These are phyloP conservation scores for Seriola dumerili DNA, from an alignment of 2,113 vertebrate genomes.

Conservation along the genomic window DNA sequence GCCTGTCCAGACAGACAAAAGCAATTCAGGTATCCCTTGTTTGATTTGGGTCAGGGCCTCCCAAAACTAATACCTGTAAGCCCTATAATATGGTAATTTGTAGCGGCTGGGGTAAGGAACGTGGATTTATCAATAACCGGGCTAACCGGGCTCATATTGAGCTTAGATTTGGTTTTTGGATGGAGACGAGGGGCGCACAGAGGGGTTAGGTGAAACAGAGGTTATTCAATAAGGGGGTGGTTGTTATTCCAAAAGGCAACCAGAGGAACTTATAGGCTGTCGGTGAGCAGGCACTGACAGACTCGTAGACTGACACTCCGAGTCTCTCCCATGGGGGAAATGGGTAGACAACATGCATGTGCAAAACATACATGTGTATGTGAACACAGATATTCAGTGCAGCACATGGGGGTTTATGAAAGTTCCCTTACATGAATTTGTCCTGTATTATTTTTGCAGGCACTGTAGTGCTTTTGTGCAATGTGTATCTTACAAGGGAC, in stretches of 20 bases:
- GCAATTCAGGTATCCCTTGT: constrained; percentile 62
- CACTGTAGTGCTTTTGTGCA: not conserved
- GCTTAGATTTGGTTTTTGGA: constrained; percentile 71
- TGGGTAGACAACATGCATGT: constrained; percentile 68
- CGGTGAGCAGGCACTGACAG: constrained; percentile 83
- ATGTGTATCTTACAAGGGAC: not conserved
- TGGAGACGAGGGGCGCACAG: constrained; percentile 62
- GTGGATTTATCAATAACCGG: constrained; percentile 77
- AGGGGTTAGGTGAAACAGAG: constrained; percentile 75
- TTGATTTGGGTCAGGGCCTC: constrained; percentile 77
- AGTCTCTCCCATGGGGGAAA: constrained; percentile 69
- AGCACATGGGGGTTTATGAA: constrained; percentile 20
- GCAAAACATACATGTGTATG: constrained; percentile 47
- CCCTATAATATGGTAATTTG: constrained; percentile 84
- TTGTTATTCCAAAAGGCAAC: constrained; percentile 83
- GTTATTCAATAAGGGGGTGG: constrained; percentile 77
- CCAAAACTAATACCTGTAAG: constrained; percentile 83
- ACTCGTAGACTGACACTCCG: constrained; percentile 79
- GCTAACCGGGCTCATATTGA: constrained; percentile 64
- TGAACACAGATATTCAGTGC: constrained; percentile 41
- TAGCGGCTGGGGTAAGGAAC: constrained; percentile 77
- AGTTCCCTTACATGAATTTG: not conserved
- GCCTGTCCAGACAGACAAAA: constrained; percentile 66
- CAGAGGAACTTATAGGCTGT: constrained; percentile 84
- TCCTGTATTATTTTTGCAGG: not conserved